Percentiles rank a stretch among this genome's conserved stretches.
phyloP scores from a whole-genome alignment of 2,888 invertebrate genomes.

The Microdon myrmicae region DNA sequence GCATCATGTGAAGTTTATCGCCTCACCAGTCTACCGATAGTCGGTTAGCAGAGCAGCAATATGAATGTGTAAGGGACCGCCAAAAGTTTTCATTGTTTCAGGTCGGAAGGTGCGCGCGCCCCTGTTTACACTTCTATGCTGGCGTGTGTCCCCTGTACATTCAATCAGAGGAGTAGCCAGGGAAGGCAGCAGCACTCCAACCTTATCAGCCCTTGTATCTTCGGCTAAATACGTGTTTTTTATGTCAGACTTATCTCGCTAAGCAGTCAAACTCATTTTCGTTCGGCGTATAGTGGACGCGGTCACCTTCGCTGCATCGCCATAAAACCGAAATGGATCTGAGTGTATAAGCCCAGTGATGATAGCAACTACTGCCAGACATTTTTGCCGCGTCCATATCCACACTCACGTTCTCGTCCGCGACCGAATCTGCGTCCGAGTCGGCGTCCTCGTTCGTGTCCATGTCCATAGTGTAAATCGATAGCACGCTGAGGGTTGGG shows the following conservation, averaged over 20 bases:
- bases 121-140: background rate
- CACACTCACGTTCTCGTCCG: too few species aligned
- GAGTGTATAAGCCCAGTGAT: slow-evolving; percentile 1
- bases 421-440: too few species aligned
- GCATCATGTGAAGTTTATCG: slow-evolving; percentile 40
- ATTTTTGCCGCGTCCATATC: slow-evolving; percentile 35
- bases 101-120: slow-evolving; percentile 1
- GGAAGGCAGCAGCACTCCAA: slow-evolving; percentile 42
- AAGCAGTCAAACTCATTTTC: slow-evolving; percentile 52
- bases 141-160: slow-evolving; percentile 21
- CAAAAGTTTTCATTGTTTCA: slow-evolving; percentile 45
- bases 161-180: slow-evolving; percentile 33
- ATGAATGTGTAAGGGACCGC: slow-evolving; percentile 50
- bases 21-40: slow-evolving; percentile 26
- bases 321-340: background rate
- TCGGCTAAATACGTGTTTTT: slow-evolving; percentile 50
- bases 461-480: slow-evolving; percentile 46
- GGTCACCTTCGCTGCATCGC: background rate
- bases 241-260: slow-evolving; percentile 47
- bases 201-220: slow-evolving; percentile 46
- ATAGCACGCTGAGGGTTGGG: slow-evolving; percentile 30
- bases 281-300: slow-evolving; percentile 36
- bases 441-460: too few species aligned
- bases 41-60: slow-evolving; percentile 49
- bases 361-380: slow-evolving; percentile 20